Evolutionary conservation across 2,888 invertebrate species (phyloP).

Genomic region (Melitaea athalia): DNA sequence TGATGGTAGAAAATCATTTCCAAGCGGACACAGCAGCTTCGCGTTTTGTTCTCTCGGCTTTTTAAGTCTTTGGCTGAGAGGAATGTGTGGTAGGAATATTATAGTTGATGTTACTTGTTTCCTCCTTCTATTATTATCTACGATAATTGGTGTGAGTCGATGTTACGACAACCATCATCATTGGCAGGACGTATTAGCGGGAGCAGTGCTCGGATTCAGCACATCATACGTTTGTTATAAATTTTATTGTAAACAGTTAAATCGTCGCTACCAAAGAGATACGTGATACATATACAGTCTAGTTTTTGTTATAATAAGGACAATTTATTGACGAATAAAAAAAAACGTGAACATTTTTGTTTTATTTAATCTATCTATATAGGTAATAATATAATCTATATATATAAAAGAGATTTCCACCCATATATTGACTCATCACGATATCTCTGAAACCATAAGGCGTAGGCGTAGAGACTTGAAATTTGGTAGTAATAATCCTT

Average conservation of each 20-base stretch:
- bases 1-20: constrained; percentile 93
- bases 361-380: too few species aligned
- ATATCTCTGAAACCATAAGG: too few species aligned
- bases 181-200: constrained; percentile 90
- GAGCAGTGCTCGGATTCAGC: constrained; percentile 84
- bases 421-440: too few species aligned
- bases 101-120: constrained; percentile 82
- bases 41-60: constrained; percentile 90
- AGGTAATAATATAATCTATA: too few species aligned
- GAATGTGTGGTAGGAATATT: constrained; percentile 66
- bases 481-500: too few species aligned
- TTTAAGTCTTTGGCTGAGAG: constrained; percentile 85
- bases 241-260: constrained; percentile 80
- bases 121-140: constrained; percentile 84
- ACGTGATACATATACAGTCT: too few species aligned
- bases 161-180: constrained; percentile 95
- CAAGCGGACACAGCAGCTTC: constrained; percentile 93
- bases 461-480: too few species aligned
- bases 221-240: constrained; percentile 85
- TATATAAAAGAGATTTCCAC: too few species aligned
- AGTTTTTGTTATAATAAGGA: not conserved
- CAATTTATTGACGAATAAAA: not conserved
- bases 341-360: too few species aligned
- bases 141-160: constrained; percentile 86
- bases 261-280: not conserved